Evolutionary conservation across 2,888 invertebrate genomes (phyloP), one percentile per base, ranked within the genome.

Genomic region (Coleophora flavipennella): DNA sequence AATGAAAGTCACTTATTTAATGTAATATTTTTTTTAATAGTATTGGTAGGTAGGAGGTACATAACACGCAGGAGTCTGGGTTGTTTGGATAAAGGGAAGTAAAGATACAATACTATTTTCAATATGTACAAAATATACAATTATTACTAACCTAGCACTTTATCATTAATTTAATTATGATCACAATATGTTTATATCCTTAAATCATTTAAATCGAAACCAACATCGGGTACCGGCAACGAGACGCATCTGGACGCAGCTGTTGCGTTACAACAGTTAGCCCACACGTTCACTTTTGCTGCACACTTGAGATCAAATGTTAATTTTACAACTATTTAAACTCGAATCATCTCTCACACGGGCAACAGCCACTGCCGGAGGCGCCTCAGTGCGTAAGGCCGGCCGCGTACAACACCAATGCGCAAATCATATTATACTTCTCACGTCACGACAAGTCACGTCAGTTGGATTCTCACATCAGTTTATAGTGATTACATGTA

Each of bases 41-140:
- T 85, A 85, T 84, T 85, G 85, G 85, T 85, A 85, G 84, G 84
- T 85, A 85, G 80, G 84, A 85, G 83, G 84, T 85, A 85, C 83
- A 85, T 85, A 85, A 85, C 85, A 85, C 85, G 78, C 85, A 83
- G 80, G 80, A 79, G 71, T 79, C 79, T 83, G 83, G 84, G 79
- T 74, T 68, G 78, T 77, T 80, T 76, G 84, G 80, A 80, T 81
- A 78, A 75, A 73, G 78, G 83, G 80, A 80, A 80, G 76, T 83
- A 79, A 76, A 80, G 79, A 75, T 85, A 85, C 85, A 84, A 84
- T 85, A 85, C 81, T 85, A 85, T 85, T 76, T 74, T 80, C 80
- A 84, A 75, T 85, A 85, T 85, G 78, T 85, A 85, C 85, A 85
- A 85, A 84, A 85, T 85, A 81, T 85, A 85, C 85, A 85, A 66